Conservation (phyloP, 1,140 invertebrate genomes). For the Macrocentrus cingulum region DNA sequence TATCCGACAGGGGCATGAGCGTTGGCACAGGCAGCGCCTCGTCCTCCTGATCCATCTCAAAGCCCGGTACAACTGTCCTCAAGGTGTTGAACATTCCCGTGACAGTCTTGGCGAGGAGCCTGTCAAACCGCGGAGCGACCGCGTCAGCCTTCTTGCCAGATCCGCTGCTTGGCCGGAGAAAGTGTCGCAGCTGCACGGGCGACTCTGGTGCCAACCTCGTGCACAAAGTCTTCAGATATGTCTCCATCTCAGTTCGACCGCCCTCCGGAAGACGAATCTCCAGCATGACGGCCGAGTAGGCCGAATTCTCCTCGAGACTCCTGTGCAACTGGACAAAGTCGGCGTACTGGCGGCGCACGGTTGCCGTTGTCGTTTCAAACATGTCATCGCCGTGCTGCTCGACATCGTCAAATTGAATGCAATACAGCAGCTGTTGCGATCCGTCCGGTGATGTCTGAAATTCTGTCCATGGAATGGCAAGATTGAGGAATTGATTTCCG, state of each 20-base stretch:
- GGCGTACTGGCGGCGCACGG: conserved; percentile 47
- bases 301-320: conserved; percentile 44
- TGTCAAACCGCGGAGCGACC: conserved; percentile 48
- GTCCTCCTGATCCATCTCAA: conserved; percentile 52
- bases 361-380: conserved; percentile 52
- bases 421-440: conserved; percentile 53
- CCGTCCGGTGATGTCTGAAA: conserved; percentile 50
- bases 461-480: conserved; percentile 51
- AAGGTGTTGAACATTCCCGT: conserved; percentile 52
- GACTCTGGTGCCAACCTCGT: conserved; percentile 44
- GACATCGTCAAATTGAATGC: conserved; percentile 54
- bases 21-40: conserved; percentile 42
- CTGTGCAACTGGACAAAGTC: conserved; percentile 50
- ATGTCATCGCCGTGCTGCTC: conserved; percentile 49
- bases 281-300: conserved; percentile 35
- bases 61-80: conserved; percentile 52
- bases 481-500: conserved; percentile 47
- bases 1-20: conserved; percentile 50
- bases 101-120: conserved; percentile 51
- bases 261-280: conserved; percentile 49
- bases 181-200: conserved; percentile 46
- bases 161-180: conserved; percentile 46
- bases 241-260: conserved; percentile 48
- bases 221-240: conserved; percentile 47
- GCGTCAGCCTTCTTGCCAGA: conserved; percentile 49